Conservation (phyloP, 2,888 invertebrate genomes). For the Amphipyra berbera region DNA sequence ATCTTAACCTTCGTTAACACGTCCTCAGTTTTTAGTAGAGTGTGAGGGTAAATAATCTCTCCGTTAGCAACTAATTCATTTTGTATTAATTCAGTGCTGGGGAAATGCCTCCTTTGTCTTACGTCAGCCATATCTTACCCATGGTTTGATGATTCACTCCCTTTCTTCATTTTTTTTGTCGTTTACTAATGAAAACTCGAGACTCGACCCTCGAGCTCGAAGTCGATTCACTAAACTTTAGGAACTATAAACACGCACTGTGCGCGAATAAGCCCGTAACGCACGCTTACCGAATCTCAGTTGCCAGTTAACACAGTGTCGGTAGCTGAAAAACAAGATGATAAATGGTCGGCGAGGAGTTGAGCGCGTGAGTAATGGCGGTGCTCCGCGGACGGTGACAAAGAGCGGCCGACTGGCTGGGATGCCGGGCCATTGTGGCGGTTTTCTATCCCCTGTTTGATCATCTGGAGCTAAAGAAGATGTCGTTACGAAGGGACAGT, state of each 20-base stretch:
- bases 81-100: no score
- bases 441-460: conserved; percentile 19
- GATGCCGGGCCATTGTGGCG: conserved; percentile 24
- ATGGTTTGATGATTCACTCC: no score
- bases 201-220: no score
- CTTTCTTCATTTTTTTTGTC: no score
- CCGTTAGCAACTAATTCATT: no score
- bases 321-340: conserved; percentile 47
- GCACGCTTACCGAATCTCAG: conserved; percentile 16
- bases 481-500: conserved; percentile 4
- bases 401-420: conserved; percentile 17
- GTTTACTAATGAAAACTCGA: no score
- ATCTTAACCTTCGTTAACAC: no score
- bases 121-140: no score
- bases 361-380: conserved; percentile 42
- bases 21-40: no score
- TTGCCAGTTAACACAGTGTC: conserved; percentile 14
- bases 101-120: no score
- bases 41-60: no score
- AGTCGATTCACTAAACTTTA: neutral
- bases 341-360: conserved; percentile 38
- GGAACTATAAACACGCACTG: neutral
- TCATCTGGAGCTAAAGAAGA: conserved; percentile 24
- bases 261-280: neutral
- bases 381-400: conserved; percentile 11